These are phyloP conservation scores for Rattus rattus DNA, from an alignment of 2,113 vertebrate genomes.

Conservation along the genomic window DNA sequence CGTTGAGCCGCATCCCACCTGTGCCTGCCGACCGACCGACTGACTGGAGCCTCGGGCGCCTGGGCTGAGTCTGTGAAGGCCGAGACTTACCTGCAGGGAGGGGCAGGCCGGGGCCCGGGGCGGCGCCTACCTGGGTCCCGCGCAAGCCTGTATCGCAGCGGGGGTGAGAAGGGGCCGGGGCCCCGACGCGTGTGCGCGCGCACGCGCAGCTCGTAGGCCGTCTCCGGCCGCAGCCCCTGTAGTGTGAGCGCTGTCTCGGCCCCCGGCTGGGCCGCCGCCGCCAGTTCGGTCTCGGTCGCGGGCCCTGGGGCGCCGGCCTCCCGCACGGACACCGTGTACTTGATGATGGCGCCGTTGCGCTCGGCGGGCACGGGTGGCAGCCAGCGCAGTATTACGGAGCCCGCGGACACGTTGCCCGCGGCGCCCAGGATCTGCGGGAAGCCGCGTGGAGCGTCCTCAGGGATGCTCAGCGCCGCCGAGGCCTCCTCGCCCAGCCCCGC, in stretches of 20 bases:
- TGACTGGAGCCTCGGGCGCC: conserved; percentile 69
- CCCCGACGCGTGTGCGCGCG: conserved; percentile 98
- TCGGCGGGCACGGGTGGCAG: conserved; percentile 95
- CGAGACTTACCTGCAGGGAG: conserved; percentile 80
- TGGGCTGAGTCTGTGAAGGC: conserved; percentile 69
- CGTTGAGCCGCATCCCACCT: conserved; percentile 76
- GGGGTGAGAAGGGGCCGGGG: conserved; percentile 98
- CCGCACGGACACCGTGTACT: conserved; percentile 97
- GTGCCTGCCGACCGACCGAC: conserved; percentile 32
- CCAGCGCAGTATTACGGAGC: conserved; percentile 95
- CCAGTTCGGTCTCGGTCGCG: conserved; percentile 91
- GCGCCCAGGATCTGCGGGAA: conserved; percentile 94
- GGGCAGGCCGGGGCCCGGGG: conserved; percentile 46
- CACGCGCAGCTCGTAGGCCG: conserved; percentile 97
- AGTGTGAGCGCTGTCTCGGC: conserved; percentile 92
- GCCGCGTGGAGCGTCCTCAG: conserved; percentile 93
- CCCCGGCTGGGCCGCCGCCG: conserved; percentile 86
- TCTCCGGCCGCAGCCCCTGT: conserved; percentile 95
- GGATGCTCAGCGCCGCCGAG: conserved; percentile 89
- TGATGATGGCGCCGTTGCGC: conserved; percentile 94
- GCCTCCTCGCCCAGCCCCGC: conserved; percentile 96
- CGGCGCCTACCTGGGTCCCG: conserved; percentile 94
- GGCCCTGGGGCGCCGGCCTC: conserved; percentile 88
- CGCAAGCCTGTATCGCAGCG: conserved; percentile 97
- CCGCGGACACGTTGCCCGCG: conserved; percentile 91